Percentiles rank a stretch among this genome's conserved stretches.
Conservation (phyloP, 1,140 invertebrate genomes). For the Cyclargus thomasi region DNA sequence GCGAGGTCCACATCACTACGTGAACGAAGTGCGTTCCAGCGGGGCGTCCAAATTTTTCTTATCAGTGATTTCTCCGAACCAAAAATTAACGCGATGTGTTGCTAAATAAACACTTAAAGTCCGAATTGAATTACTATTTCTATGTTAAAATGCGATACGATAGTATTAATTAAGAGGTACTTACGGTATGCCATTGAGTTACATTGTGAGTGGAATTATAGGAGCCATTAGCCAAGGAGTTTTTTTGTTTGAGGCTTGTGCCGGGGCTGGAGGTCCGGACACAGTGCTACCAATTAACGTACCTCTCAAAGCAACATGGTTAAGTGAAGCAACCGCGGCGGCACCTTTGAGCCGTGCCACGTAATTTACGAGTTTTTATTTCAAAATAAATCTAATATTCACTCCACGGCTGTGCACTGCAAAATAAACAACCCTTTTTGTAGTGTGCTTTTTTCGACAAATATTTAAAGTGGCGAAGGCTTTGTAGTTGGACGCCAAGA, state of each 20-base stretch:
- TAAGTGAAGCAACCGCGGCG: conserved; percentile 47
- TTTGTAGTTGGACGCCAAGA: neutral
- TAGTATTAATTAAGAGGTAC: neutral
- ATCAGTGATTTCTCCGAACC: no score
- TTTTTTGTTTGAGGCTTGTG: neutral
- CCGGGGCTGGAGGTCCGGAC: neutral
- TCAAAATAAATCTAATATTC: conserved; percentile 49
- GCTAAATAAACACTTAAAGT: no score
- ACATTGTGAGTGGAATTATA: neutral
- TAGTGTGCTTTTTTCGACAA: conserved; percentile 10
- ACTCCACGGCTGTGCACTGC: conserved; percentile 27
- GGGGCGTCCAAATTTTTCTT: no score
- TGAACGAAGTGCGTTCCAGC: no score
- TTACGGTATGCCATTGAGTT: neutral
- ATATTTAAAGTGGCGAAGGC: conserved; percentile 14
- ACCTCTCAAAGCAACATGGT: conserved; percentile 49
- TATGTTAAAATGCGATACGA: neutral
- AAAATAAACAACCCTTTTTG: conserved; percentile 16
- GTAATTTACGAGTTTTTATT: conserved; percentile 45
- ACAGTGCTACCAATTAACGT: conserved; percentile 57
- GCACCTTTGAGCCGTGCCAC: conserved; percentile 47
- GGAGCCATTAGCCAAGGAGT: neutral
- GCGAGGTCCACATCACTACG: no score
- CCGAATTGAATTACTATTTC: neutral
- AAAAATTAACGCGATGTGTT: no score